Evolutionary conservation across 92 coral and sea anemone genomes (phyloP).

Genomic region (Umimayanthus kanabou): DNA sequence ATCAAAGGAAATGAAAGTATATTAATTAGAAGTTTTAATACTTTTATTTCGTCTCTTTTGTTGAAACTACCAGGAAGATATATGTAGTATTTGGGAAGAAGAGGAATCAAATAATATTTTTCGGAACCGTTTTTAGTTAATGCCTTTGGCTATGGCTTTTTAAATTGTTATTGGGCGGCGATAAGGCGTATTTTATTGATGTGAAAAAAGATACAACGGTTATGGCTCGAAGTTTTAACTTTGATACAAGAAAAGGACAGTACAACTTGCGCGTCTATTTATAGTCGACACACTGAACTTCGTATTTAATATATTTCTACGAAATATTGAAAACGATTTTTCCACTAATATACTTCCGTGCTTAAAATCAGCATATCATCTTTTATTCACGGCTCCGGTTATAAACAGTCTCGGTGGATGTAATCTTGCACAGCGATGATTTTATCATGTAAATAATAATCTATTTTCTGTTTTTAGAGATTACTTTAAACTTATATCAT

Average conservation of each 20-base stretch:
- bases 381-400: background rate
- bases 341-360: background rate
- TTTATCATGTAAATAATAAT: background rate
- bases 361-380: background rate
- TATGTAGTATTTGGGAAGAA: background rate
- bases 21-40: background rate
- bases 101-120: background rate
- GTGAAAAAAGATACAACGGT: background rate
- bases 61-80: background rate
- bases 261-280: too few species aligned
- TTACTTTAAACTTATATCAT: background rate
- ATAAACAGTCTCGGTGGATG: background rate
- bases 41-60: background rate
- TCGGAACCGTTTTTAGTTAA: background rate
- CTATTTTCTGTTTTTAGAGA: too few species aligned
- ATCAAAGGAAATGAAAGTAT: background rate
- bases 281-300: background rate
- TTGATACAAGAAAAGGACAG: background rate
- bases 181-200: background rate
- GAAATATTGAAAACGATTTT: background rate
- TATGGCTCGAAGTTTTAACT: background rate
- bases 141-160: conserved; percentile 7
- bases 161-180: background rate
- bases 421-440: background rate
- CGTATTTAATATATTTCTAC: too few species aligned